Base-by-base conservation (phyloP, 2,888 invertebrate species). In the Trimorus sp. region DNA sequence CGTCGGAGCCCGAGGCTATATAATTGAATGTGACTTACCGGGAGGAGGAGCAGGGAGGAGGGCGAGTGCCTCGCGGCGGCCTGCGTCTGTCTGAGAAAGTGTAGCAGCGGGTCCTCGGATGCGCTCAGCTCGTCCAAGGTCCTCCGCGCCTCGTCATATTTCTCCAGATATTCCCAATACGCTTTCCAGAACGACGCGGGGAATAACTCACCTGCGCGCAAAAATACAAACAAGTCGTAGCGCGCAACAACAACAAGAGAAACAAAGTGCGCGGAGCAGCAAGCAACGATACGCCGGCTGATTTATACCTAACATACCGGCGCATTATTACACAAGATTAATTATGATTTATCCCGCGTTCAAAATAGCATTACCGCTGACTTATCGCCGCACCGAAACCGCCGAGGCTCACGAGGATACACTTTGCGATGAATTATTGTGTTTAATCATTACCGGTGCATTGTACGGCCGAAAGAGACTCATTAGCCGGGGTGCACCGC, bases 21-120 rank as follows among this genome's bases (percentile, higher is more conserved):
- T 79, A 80, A 80, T 80, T 70, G 80, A 75, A 68, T 83, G 84
- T 81, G 78, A 94, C 95, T 94, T 90, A 95, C 95, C 94, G 95
- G 95, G 91, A 95, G 91, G 90, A 94, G 94, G 84, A 95, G 93
- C 85, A 95, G 93, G 83, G 94, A 94, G 60, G 93, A 93, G 68
- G 95, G 93, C 75, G 94, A 94, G 90, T 94, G 93, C 88, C 94
- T 94, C 76, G 95, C 95, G 65, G 95, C 94, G 62, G 95, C 95
- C 86, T 94, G 93, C 79, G 94, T 93, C 86, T 95, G 93, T 89
- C 94, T 94, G 84, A 95, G 94, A 82, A 95, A 93, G 83, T 95
- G 94, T 85, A 94, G 93, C 89, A 95, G 94, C 88, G 95, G 94
- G 86, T 95, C 95, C 89, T 95, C 95, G 11, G 93, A 92, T 14